Base-by-base conservation (phyloP, 1,140 invertebrate species). In the Brachionus paranguensis region DNA sequence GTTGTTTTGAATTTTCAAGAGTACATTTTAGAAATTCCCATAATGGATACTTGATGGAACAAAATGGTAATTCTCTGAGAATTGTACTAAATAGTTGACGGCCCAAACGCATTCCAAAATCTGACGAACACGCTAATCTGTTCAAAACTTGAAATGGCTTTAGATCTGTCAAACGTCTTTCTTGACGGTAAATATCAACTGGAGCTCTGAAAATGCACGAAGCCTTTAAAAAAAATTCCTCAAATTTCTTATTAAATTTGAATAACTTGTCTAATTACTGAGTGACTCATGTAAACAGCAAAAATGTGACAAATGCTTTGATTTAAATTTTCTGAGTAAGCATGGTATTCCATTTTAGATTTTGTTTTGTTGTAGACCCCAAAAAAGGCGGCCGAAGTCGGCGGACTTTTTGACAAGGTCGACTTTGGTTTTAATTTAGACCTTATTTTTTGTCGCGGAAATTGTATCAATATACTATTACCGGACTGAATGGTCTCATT, bases 381-480 rank as follows among this genome's bases (percentile, higher is more conserved):
- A 12, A 76, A 76, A 50, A 76, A 76, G 47, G 72, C 72, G n/a
- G 72, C 72, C 43, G 72, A 76, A 45, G 72, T 76, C 10, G 72
- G 72, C 47, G 72, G 72, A 37, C 72, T 76, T 76, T 76, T 76
- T 17, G 72, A 76, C 14, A 76, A 20, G 5, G 72, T 76, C 8
- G 72, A 76, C 45, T 76, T 76, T 47, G 72, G 72, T n/a, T 76
- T 76, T 50, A 76, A 29, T 50, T 76, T 76, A n/a, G 72, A 24
- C 20, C 24, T 29, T 24, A 76, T 76, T 47, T 76, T 76, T 8
- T 76, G 41, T 5, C 72, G 72, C 50, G 72, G 72, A 53, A 76
- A 76, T 50, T 76, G 72, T 37, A 76, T 76, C 43, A 76, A 24
- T 27, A 76, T 76, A 4, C 27, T 50, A 50, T 76, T 76, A 27